Base-by-base conservation (phyloP, 2,888 invertebrate genomes). In the Apamea anceps region DNA sequence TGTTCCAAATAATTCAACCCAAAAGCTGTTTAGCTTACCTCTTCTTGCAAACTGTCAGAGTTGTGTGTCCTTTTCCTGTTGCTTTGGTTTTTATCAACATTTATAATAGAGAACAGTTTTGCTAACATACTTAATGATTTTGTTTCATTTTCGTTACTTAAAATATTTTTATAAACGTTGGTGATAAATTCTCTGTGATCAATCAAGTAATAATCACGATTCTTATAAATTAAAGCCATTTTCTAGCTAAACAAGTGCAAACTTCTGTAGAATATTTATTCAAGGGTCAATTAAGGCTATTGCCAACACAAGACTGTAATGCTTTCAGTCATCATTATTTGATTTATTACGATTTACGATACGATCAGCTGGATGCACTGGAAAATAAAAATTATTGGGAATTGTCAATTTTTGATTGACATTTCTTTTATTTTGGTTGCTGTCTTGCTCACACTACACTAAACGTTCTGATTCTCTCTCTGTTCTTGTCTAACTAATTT, bases 91-190 rank as follows among this genome's bases (percentile, higher is more conserved):
- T 85, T 89, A 48, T 80, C 85, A 85, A 80, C 66, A 73, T 70
- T 75, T 48, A 85, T 63, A 42, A 96, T 94, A 68, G 90, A 93
- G 92, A 96, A 96, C 57, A 96, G 81, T 51, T 90, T 90, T n/a
- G 84, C 72, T 62, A 82, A 81, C 32, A 96, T 74, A 72, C 85
- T 84, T 78, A 89, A 94, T n/a, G 93, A 89, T 77, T 75, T 45
- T 28, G 71, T 82, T 79, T 84, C 77, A 70, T 84, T 85, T 68
- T 88, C 87, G 67, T 79, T 75, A 67, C 79, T 89, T 87, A 79
- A 79, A 86, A 92, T 94, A 90, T 90, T 89, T 86, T 93, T 87
- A 84, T 94, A 95, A 72, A 96, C 81, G 21, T 90, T 89, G 67
- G 87, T 79, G 80, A 94, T 85, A 80, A 89, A 95, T 21, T 93